Base-by-base conservation (phyloP, 2,888 invertebrate species). In the Cotesia congregata region DNA sequence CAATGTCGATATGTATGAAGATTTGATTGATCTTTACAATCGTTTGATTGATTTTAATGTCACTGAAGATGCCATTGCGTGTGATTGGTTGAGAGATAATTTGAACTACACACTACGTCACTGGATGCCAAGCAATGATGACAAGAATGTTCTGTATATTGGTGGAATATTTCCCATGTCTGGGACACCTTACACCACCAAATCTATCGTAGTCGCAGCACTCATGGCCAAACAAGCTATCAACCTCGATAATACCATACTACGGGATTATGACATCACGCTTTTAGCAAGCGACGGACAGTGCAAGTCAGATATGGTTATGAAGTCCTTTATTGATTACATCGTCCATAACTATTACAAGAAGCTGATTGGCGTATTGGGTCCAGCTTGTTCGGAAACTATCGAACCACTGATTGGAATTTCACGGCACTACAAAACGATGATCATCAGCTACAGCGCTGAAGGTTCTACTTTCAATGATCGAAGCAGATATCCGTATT, bases 321-420 rank as follows among this genome's bases (percentile, higher is more conserved):
- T 95, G 93, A 94, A 93, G 80, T 91, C 92, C 0, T 95, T 95
- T 86, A 94, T 95, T 75, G 93, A 94, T 79, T 94, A 93, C 85
- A 92, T 94, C 74, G 90, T 92, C 6, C 89, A 90, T 73, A 90
- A 91, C 74, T 88, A 90, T 62, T 92, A 92, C 80, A 88, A 90
- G 60, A 91, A 92, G 70, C 89, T 95, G 78, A 91, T 94, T 77
- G 96, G 95, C 0, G 93, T 96, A 0, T 86, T 95, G 68, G 95
- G 96, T 6, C 95, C 95, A 0, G 95, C 94, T 0, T 96, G 95
- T 84, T 94, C 95, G 0, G 95, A 95, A 86, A 95, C 95, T 0
- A 94, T 95, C 0, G 95, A 95, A 85, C 95, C 95, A 0, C 90
- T 96, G 59, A 95, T 95, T 0, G 94, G 94, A 0, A 92, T 96